Base-by-base conservation (phyloP, 2,888 invertebrate species). In the Nysson spinosus region DNA sequence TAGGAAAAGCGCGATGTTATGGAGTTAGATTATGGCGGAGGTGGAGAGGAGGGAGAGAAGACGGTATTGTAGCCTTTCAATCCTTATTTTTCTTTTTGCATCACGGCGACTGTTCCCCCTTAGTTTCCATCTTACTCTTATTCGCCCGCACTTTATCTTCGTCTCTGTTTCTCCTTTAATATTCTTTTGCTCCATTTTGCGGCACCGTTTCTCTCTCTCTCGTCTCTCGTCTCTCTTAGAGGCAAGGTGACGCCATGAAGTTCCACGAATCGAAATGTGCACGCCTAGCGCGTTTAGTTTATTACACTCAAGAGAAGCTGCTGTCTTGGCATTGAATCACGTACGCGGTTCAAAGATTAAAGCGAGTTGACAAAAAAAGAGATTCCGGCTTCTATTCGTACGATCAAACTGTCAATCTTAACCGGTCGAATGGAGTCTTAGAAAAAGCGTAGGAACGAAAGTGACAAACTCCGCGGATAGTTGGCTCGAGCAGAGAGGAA, bases 271-370 rank as follows among this genome's bases (percentile, higher is more conserved):
- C 11, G 60, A 58, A 61, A 55, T 20, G 54, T 39, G 46, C 22
- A 14, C 37, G 35, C 26, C 54, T 50, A 34, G 43, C 39, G 47
- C 44, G 43, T 52, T 56, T 50, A 40, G 49, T 68, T 72, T 61
- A 62, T 72, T 52, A 61, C 37, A 32, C 22, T 28, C 51, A 43
- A 11, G 39, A 12, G 47, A 49, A 11, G 43, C 55, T 42, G 58
- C 24, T n/a, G 26, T 24, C 43, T 26, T 11, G n/a, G 30, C 50
- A 28, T 62, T 35, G 58, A 50, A 61, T 69, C 69, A 55, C 57
- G 60, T 69, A 46, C 47, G 32, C 16, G 51, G 34, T 26, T 32
- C 40, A 56, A 42, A 61, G 72, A 72, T 72, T 72, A 61, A 61
- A 62, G 47, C 61, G 28, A 42, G n/a, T n/a, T n/a, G 30, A 17